These are phyloP conservation scores for Macrophya annulata DNA, from an alignment of 2,888 invertebrate species.

Conservation along the genomic window DNA sequence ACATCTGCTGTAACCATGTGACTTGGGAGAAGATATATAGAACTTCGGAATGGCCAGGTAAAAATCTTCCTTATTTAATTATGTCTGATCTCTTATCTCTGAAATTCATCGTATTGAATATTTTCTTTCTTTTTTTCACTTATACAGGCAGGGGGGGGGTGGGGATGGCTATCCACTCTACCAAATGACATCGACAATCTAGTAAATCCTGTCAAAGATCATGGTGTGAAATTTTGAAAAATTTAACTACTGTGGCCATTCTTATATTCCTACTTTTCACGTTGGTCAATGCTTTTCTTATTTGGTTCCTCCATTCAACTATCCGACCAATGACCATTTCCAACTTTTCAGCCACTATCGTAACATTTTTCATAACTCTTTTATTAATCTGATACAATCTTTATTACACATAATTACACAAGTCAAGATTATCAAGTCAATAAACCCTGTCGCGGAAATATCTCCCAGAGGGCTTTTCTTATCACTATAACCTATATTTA, in stretches of 20 bases:
- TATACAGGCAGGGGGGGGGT: neutral
- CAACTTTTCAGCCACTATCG: neutral
- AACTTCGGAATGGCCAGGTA: constrained; percentile 4
- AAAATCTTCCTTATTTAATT: constrained; percentile 26
- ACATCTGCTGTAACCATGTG: constrained; percentile 9
- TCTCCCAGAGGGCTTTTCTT: constrained; percentile 61
- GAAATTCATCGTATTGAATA: neutral
- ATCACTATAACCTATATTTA: neutral
- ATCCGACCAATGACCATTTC: neutral
- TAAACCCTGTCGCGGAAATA: constrained; percentile 64
- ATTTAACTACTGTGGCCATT: neutral
- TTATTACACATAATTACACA: constrained; percentile 56
- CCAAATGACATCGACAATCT: neutral
- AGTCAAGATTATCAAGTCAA: constrained; percentile 69
- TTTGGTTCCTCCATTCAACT: neutral
- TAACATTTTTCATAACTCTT: neutral
- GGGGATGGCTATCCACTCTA: constrained; percentile 1
- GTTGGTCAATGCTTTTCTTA: neutral
- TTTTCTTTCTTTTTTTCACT: neutral
- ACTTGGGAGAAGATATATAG: constrained; percentile 17
- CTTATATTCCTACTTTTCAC: neutral
- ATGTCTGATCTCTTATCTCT: constrained; percentile 6
- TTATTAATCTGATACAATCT: neutral
- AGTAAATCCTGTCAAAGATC: neutral
- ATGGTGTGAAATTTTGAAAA: neutral